Evolutionary conservation across 2,797 vertebrate genomes (phyloP), one percentile per base, ranked within the genome.

Genomic region (Lacerta bilineata): DNA sequence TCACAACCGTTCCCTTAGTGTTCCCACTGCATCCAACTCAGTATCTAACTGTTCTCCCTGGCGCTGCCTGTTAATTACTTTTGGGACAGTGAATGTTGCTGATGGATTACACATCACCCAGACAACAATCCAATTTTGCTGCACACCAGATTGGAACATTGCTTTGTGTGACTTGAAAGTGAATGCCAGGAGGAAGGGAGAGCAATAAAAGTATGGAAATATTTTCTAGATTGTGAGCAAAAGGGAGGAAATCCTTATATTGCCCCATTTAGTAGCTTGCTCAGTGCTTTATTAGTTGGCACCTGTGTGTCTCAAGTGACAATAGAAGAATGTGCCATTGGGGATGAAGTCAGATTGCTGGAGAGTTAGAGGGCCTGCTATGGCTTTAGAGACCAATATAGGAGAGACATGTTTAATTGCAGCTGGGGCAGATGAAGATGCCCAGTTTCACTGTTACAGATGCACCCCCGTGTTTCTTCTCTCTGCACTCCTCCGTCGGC

Each of bases 41-140:
- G 0, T 0, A 1, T 29, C 17, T 77, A 46, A 29, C 25, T 80
- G 43, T 25, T 29, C 8, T 18, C 11, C 0, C 50, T 39, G 25
- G 27, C 25, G 41, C 10, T 27, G 68, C 46, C 27, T 36, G 59
- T 29, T 83, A 39, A 83, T 50, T 33, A 78, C 61, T 39, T 41
- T 71, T 18, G 43, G 33, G 61, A 29, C 11, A 41, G 72, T 36
- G 29, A 66, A 76, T 10, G 59, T 61, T 69, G 43, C 59, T 76
- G 80, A 36, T 83, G 71, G 80, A 88, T 76, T 33, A 88, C 13
- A 20, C 68, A 55, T 83, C 61, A n/a, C 33, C 55, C 23, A 46
- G 39, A 75, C 69, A 78, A 72, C 41, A 33, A 41, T 78, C 81
- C 74, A 78, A n/a, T 78, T 83, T 78, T 77, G 74, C 72, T 55